Percentiles rank a stretch among this genome's conserved stretches.
phyloP scores from a whole-genome alignment of 2,888 invertebrate genomes.

The Nemurella pictetii region DNA sequence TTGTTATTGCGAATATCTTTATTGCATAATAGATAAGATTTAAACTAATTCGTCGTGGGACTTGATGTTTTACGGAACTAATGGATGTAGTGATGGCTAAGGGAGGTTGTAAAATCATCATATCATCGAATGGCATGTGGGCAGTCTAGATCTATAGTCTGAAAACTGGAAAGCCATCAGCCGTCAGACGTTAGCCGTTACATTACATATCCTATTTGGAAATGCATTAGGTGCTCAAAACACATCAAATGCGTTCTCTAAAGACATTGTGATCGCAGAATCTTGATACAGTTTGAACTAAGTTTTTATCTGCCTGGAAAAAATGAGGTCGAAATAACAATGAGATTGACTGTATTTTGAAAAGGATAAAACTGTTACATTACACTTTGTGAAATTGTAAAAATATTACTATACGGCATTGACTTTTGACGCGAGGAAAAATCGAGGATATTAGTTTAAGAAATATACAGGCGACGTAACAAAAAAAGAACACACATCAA shows the following conservation, averaged over 20 bases:
- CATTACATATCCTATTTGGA: too few species aligned
- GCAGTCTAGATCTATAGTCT: too few species aligned
- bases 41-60: too few species aligned
- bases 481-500: background rate
- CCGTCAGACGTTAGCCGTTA: too few species aligned
- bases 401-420: conserved; percentile 25
- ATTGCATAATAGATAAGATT: too few species aligned
- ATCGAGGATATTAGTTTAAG: conserved; percentile 29
- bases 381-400: conserved; percentile 31
- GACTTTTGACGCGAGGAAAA: conserved; percentile 25
- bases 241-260: background rate
- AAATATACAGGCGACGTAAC: conserved; percentile 25
- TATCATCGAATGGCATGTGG: too few species aligned
- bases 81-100: too few species aligned
- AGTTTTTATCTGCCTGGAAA: conserved; percentile 14
- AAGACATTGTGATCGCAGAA: background rate
- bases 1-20: too few species aligned
- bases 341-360: conserved; percentile 24
- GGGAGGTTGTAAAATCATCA: too few species aligned
- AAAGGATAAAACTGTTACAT: conserved; percentile 28
- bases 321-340: conserved; percentile 25
- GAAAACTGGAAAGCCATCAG: too few species aligned
- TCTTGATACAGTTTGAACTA: background rate
- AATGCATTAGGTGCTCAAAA: background rate
- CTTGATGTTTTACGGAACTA: too few species aligned